A percentile compares a stretch with the other conserved stretches of the same genome.
phyloP scores from a whole-genome alignment of 2,797 vertebrate species.

The Serranus cabrilla region DNA sequence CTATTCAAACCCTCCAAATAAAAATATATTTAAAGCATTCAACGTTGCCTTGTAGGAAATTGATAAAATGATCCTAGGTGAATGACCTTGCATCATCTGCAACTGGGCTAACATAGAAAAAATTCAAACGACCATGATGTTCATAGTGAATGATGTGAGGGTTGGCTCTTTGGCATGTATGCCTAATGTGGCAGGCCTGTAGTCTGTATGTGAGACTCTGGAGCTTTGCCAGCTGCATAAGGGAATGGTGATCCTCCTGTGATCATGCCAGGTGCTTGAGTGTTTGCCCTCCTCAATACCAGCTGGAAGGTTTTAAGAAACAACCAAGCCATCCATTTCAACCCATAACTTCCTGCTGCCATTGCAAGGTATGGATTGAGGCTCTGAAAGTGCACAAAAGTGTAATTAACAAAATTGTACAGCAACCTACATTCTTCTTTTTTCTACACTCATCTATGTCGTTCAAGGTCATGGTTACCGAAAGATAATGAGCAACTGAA shows the following conservation, averaged over 20 bases:
- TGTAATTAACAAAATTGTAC: neutral
- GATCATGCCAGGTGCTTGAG: conserved; percentile 33
- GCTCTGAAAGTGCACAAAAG: neutral
- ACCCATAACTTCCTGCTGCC: conserved; percentile 14
- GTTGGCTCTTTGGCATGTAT: neutral
- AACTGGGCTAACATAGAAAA: neutral
- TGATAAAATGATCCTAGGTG: neutral
- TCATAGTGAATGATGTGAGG: conserved; percentile 8
- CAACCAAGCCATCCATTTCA: conserved; percentile 24
- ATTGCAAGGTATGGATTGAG: neutral
- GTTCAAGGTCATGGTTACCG: conserved; percentile 10
- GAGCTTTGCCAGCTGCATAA: conserved; percentile 36
- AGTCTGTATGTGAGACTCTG: conserved; percentile 15
- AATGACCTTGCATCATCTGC: neutral
- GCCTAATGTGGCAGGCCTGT: neutral
- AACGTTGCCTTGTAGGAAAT: neutral
- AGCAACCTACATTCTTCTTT: neutral
- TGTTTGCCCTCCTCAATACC: conserved; percentile 41
- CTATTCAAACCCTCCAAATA: neutral
- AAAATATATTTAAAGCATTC: conserved; percentile 1
- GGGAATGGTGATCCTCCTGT: conserved; percentile 24
- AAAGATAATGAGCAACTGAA: conserved; percentile 14
- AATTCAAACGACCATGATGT: neutral
- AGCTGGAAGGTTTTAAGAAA: conserved; percentile 49
- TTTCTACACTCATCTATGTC: neutral